Evolutionary conservation across 2,888 invertebrate genomes (phyloP).

Genomic region (Noctua comes): DNA sequence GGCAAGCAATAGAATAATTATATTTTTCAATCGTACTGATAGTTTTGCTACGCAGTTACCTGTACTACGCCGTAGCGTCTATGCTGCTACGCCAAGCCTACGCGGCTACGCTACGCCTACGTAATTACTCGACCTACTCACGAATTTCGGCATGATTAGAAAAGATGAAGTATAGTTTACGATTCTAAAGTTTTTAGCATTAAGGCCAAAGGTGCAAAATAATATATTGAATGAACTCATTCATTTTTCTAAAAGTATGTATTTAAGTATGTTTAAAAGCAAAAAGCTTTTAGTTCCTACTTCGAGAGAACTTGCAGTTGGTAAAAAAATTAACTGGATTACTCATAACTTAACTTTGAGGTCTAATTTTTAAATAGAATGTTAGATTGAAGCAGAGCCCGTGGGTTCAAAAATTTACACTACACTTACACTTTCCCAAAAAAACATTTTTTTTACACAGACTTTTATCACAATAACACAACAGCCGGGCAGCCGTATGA

Average conservation of each 20-base stretch:
- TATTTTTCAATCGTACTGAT: not conserved
- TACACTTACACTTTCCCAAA: too few relatives aligned
- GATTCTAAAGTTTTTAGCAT: not conserved
- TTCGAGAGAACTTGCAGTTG: not conserved
- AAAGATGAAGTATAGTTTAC: conserved; percentile 8
- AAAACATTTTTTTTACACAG: too few relatives aligned
- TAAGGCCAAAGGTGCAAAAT: not conserved
- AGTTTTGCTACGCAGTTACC: not conserved
- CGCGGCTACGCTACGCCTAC: conserved; percentile 20
- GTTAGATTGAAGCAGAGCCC: not conserved
- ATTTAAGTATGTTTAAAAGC: not conserved
- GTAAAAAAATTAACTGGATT: not conserved
- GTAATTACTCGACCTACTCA: conserved; percentile 1
- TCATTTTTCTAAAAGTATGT: not conserved
- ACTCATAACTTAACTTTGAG: not conserved
- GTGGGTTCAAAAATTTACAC: not conserved
- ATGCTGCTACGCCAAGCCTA: conserved; percentile 28
- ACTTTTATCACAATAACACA: too few relatives aligned
- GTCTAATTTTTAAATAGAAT: not conserved
- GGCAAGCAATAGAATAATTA: not conserved
- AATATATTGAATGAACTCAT: conserved; percentile 11
- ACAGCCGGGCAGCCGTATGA: too few relatives aligned
- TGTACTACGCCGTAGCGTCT: conserved; percentile 35
- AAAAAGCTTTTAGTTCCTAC: not conserved
- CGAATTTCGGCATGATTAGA: conserved; percentile 2